Percentiles rank a stretch among this genome's conserved stretches.
These are phyloP conservation scores for Trissolcus brochymenae DNA, from an alignment of 2,888 invertebrate genomes.

Conservation along the genomic window DNA sequence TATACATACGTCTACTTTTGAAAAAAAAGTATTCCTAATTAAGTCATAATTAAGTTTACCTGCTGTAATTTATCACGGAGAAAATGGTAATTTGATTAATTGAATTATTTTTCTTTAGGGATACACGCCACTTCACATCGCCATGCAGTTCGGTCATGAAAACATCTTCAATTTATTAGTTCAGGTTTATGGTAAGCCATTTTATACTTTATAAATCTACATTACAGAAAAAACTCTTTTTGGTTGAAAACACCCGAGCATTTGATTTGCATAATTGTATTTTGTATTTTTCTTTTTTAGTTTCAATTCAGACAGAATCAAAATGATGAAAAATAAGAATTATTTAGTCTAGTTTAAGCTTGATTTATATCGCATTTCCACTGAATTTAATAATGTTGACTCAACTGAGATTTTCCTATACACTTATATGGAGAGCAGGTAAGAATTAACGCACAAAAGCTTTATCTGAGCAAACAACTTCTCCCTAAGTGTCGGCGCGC, in stretches of 20 bases:
- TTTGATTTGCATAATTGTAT: too few relatives aligned
- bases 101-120: constrained; percentile 81
- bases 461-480: constrained; percentile 61
- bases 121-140: constrained; percentile 94
- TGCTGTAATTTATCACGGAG: constrained; percentile 17
- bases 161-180: constrained; percentile 92
- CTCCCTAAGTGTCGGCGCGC: constrained; percentile 52
- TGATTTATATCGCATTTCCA: constrained; percentile 56
- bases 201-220: constrained; percentile 10
- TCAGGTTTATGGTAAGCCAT: constrained; percentile 90
- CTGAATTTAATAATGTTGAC: constrained; percentile 52
- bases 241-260: background rate
- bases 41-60: constrained; percentile 23
- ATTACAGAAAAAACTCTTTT: background rate
- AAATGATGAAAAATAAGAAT: background rate
- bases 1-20: constrained; percentile 6
- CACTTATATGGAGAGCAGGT: constrained; percentile 38
- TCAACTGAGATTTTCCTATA: constrained; percentile 55
- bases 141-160: constrained; percentile 93
- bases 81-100: constrained; percentile 19
- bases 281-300: background rate
- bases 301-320: background rate
- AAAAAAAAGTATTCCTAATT: constrained; percentile 27
- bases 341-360: constrained; percentile 7
- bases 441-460: constrained; percentile 59